These are phyloP conservation scores for Onthophagus taurus DNA, from an alignment of 1,140 invertebrate genomes.

Conservation along the genomic window DNA sequence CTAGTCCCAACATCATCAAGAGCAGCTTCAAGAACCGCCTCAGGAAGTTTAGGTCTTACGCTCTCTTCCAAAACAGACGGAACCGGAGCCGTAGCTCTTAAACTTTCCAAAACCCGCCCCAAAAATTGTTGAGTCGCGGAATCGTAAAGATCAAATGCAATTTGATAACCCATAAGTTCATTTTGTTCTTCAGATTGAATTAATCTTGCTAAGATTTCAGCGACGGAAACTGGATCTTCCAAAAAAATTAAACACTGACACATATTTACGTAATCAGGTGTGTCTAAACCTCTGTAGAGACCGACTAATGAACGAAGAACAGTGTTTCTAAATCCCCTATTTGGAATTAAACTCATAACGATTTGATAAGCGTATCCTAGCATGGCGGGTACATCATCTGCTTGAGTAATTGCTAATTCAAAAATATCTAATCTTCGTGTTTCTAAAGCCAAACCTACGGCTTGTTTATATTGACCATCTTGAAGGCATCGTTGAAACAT, in stretches of 20 bases:
- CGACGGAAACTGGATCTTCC: slow-evolving; percentile 85
- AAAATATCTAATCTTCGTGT: slow-evolving; percentile 95
- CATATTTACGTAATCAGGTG: slow-evolving; percentile 94
- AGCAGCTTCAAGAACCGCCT: slow-evolving; percentile 42
- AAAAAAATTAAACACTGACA: slow-evolving; percentile 94
- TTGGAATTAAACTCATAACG: slow-evolving; percentile 90
- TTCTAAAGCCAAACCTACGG: slow-evolving; percentile 88
- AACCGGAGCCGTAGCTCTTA: slow-evolving; percentile 75
- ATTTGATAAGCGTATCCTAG: slow-evolving; percentile 82
- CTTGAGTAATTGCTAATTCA: slow-evolving; percentile 80
- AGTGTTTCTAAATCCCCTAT: slow-evolving; percentile 82
- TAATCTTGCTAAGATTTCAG: slow-evolving; percentile 82
- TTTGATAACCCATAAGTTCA: slow-evolving; percentile 93
- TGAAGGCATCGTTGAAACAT: slow-evolving; percentile 96
- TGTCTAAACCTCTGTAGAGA: slow-evolving; percentile 75
- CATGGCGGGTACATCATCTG: slow-evolving; percentile 85
- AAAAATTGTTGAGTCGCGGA: slow-evolving; percentile 98
- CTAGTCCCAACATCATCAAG: slow-evolving; percentile 21
- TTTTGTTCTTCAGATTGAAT: slow-evolving; percentile 66
- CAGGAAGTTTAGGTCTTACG: slow-evolving; percentile 43
- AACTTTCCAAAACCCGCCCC: slow-evolving; percentile 72
- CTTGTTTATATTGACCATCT: slow-evolving; percentile 89
- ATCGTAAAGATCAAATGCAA: slow-evolving; percentile 98
- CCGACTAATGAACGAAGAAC: slow-evolving; percentile 80
- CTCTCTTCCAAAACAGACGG: slow-evolving; percentile 64